Conservation (phyloP, 2,797 vertebrate genomes). For the Rhinoraja longicauda region DNA sequence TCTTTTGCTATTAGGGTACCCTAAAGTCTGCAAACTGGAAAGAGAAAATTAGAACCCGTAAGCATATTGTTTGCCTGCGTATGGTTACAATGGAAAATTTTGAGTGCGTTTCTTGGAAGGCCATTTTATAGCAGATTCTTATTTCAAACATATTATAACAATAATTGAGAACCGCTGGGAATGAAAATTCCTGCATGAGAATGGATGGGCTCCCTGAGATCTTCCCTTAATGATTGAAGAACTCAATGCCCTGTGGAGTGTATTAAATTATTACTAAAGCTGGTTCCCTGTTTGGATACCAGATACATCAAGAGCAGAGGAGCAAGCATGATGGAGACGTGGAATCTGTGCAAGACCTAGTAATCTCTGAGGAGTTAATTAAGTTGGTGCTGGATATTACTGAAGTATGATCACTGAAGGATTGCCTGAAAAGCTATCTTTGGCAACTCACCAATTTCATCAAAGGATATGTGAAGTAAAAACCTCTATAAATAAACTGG, state of each 20-base stretch:
- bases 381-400: not conserved
- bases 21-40: not conserved
- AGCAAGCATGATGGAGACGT: not conserved
- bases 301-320: not conserved
- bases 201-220: not conserved
- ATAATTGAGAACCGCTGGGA: not conserved
- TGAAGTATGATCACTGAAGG: not conserved
- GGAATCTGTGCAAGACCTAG: not conserved
- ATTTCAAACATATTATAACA: not conserved
- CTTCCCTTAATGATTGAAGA: not conserved
- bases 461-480: not conserved
- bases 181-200: not conserved
- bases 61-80: not conserved
- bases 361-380: not conserved
- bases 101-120: not conserved
- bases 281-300: not conserved
- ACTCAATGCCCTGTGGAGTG: not conserved
- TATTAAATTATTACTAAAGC: not conserved
- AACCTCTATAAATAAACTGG: not conserved
- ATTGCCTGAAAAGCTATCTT: not conserved
- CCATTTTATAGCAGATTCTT: not conserved
- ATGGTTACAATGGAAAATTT: not conserved
- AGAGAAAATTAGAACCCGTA: not conserved
- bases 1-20: not conserved
- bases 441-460: not conserved